Evolutionary conservation across 2,888 invertebrate species (phyloP).

Genomic region (Temnothorax ravouxi): DNA sequence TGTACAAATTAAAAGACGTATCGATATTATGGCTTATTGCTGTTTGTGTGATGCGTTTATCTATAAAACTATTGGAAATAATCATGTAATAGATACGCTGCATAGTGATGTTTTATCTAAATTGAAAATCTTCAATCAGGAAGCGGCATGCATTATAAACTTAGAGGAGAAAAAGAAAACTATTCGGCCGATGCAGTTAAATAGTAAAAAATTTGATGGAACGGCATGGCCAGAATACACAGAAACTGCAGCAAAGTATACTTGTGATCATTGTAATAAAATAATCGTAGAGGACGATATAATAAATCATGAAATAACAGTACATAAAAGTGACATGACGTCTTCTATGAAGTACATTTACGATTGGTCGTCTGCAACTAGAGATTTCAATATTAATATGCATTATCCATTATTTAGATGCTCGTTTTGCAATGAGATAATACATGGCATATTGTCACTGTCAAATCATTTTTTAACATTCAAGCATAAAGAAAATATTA

Average conservation of each 20-base stretch:
- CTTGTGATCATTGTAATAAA: constrained; percentile 16
- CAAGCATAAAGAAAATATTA: constrained; percentile 9
- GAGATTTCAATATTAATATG: not conserved
- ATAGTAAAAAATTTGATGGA: not conserved
- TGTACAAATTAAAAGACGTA: not conserved
- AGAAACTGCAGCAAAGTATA: not conserved
- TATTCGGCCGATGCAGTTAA: constrained; percentile 5
- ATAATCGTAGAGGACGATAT: not conserved
- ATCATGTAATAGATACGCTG: not conserved
- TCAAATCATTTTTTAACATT: not conserved
- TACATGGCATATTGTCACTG: constrained; percentile 9
- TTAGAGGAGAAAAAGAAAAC: not conserved
- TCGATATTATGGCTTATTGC: not conserved
- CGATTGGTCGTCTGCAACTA: not conserved
- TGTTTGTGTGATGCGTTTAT: not conserved
- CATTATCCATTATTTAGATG: constrained; percentile 28
- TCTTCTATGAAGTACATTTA: not conserved
- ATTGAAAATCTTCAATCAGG: not conserved
- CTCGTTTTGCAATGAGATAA: constrained; percentile 30
- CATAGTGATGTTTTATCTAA: not conserved
- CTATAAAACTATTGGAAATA: not conserved
- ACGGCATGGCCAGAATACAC: constrained; percentile 1
- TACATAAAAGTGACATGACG: not conserved
- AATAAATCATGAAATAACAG: constrained; percentile 11
- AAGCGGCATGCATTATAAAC: not conserved